Conservation (phyloP, 2,797 vertebrate genomes). For the Gallinago stenura region DNA sequence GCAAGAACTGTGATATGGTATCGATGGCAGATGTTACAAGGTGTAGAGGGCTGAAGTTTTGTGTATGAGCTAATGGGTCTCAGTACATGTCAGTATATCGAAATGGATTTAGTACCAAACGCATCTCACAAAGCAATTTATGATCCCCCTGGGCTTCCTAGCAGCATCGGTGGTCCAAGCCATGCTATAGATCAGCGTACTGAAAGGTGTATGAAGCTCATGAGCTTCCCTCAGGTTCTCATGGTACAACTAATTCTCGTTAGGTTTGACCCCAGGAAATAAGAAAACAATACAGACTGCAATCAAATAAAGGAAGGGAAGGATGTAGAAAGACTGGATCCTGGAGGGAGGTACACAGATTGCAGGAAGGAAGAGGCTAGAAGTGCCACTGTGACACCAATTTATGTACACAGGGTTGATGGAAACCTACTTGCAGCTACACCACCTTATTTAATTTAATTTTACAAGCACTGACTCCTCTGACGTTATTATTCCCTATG, state of each 20-base stretch:
- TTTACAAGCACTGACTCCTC: conserved; percentile 36
- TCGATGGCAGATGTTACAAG: not conserved
- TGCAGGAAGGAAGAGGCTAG: conserved; percentile 4
- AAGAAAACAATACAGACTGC: not conserved
- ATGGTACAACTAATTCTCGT: not conserved
- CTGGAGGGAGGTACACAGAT: not conserved
- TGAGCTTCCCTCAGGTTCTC: not conserved
- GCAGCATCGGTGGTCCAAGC: not conserved
- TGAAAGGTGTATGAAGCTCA: not conserved
- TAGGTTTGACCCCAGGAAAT: not conserved
- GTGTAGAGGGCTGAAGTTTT: not conserved
- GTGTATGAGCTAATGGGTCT: not conserved
- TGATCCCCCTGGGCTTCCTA: not conserved
- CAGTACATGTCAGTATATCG: not conserved
- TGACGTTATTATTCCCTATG: not conserved
- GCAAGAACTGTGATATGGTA: not conserved
- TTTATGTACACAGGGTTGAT: not conserved
- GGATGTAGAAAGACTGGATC: conserved; percentile 4
- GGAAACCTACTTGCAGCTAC: not conserved
- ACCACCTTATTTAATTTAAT: not conserved
- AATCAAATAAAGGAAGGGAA: not conserved
- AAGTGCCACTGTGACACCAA: not conserved
- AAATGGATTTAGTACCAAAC: not conserved
- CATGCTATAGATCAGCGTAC: not conserved
- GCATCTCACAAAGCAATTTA: not conserved